Conservation (phyloP, 2,888 invertebrate genomes). For the Cryptocephalus moraei region DNA sequence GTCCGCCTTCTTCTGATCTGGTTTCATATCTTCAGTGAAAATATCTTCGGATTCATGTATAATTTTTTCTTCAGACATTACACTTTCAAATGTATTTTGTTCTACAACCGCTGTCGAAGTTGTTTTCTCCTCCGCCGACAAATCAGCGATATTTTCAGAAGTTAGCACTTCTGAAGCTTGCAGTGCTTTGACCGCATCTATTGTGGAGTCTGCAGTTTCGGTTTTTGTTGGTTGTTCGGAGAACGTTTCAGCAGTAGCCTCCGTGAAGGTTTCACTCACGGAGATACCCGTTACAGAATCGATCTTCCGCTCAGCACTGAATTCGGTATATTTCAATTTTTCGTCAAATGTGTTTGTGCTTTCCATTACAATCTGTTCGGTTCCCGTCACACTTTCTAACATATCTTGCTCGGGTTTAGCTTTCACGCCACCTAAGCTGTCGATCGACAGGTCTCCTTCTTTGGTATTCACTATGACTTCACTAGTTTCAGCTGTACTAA, state of each 20-base stretch:
- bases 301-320: conserved; percentile 42
- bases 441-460: conserved; percentile 12
- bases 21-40: conserved; percentile 23
- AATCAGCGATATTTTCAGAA: conserved; percentile 22
- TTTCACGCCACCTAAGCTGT: background rate
- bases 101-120: conserved; percentile 27
- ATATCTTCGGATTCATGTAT: conserved; percentile 40
- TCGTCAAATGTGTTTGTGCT: conserved; percentile 25
- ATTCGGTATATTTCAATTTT: conserved; percentile 40
- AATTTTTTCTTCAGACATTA: conserved; percentile 35
- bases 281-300: conserved; percentile 47
- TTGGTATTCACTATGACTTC: conserved; percentile 24
- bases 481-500: conserved; percentile 37
- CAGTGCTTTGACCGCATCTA: conserved; percentile 33
- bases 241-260: conserved; percentile 35
- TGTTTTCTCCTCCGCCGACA: conserved; percentile 22
- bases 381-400: conserved; percentile 19
- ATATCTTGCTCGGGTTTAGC: conserved; percentile 18
- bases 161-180: conserved; percentile 27
- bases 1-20: conserved; percentile 33
- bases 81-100: conserved; percentile 37
- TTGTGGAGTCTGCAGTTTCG: conserved; percentile 28
- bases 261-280: conserved; percentile 36
- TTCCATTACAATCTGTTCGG: conserved; percentile 18
- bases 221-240: conserved; percentile 34